Percentiles rank a stretch among this genome's conserved stretches.
These are phyloP conservation scores for Drosophila anomalata DNA, from an alignment of 2,888 invertebrate species.

Conservation along the genomic window DNA sequence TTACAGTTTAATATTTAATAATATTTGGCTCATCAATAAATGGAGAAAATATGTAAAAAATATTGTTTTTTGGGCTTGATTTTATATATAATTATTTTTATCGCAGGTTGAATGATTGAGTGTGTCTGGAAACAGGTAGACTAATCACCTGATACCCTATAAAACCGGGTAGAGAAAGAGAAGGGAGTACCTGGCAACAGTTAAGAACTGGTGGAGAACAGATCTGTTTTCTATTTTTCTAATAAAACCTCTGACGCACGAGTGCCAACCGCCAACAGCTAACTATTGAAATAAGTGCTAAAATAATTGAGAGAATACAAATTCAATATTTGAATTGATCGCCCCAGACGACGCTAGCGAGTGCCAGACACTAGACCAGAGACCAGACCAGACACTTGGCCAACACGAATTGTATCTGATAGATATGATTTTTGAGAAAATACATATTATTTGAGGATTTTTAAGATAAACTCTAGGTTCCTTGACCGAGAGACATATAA, in stretches of 20 bases:
- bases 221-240: constrained; percentile 1
- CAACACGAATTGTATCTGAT: constrained; percentile 15
- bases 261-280: constrained; percentile 12
- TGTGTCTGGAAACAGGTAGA: constrained; percentile 46
- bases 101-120: constrained; percentile 74
- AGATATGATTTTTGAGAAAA: neutral
- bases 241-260: constrained; percentile 41
- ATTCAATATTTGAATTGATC: constrained; percentile 48
- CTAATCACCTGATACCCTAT: constrained; percentile 45
- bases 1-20: too few species aligned
- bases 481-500: constrained; percentile 53
- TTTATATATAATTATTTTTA: constrained; percentile 58
- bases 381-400: constrained; percentile 38
- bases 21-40: neutral
- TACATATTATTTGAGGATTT: neutral
- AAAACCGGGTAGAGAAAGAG: constrained; percentile 31
- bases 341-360: constrained; percentile 22
- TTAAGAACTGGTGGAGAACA: neutral
- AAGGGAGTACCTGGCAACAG: constrained; percentile 46
- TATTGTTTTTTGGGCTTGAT: too few species aligned
- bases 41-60: too few species aligned
- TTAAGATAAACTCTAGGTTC: constrained; percentile 41
- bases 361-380: constrained; percentile 2
- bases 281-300: constrained; percentile 45
- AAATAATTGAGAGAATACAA: constrained; percentile 44